Evolutionary conservation across 2,888 invertebrate species (phyloP), one percentile per base, ranked within the genome.

Genomic region (Oligia strigilis): DNA sequence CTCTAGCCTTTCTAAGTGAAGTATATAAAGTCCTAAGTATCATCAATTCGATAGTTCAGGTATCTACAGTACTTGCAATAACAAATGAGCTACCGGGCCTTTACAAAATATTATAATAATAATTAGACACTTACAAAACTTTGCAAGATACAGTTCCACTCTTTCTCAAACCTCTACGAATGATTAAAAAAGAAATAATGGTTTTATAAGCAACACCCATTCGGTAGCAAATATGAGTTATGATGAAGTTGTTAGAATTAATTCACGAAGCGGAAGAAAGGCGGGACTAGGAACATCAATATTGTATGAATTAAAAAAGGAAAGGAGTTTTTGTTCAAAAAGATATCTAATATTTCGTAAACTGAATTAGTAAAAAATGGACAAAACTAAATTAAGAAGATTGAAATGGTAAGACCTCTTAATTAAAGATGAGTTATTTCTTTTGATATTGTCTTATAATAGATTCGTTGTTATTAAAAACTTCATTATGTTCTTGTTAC

Each of bases 151-250:
- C 23, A 52, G 23, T n/a, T 65, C 6, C n/a, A 14, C 6, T 66
- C n/a, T 29, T 46, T 13, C 29, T n/a, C 0, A 43, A 36, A 49
- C 0, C 19, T 40, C 2, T 36, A 65, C 23, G 23, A 65, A 40
- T 72, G 29, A 85, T 75, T 72, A 62, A 92, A 78, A 92, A 90
- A 91, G 93, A 93, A 95, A 95, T 95, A 95, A 95, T 93, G 92
- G 92, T 90, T 91, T 81, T 94, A 91, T 93, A 84, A 92, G 78
- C 83, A 91, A 92, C 95, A 92, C 94, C 93, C 94, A 92, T 92
- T 91, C 95, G 85, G 96, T 95, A 96, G 95, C 91, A 81, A 62
- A 81, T 87, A 94, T 95, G 93, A 95, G 91, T 90, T 92, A 95
- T 94, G 89, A 92, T 90, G 90, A 90, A 92, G 91, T 92, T 92